Evolutionary conservation across 2,888 invertebrate species (phyloP).

Genomic region (Polydesmus complanatus): DNA sequence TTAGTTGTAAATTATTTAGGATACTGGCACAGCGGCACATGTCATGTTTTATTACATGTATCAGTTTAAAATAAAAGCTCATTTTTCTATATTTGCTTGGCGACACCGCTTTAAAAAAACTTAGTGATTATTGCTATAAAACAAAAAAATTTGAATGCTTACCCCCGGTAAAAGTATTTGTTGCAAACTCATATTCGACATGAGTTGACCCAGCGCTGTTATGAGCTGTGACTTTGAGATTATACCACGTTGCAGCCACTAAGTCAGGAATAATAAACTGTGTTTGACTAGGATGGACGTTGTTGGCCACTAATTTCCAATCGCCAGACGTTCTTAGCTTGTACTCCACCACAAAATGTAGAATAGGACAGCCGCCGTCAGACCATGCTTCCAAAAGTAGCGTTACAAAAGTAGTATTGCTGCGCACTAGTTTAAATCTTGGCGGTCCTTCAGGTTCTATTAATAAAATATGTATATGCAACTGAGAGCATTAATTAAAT

Average conservation of each 20-base stretch:
- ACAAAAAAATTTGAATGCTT: neutral
- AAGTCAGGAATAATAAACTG: conserved; percentile 85
- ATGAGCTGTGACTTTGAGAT: conserved; percentile 54
- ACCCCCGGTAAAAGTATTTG: conserved; percentile 13
- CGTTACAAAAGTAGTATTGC: conserved; percentile 42
- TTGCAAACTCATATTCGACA: conserved; percentile 14
- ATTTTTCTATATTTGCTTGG: no score
- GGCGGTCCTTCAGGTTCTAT: conserved; percentile 13
- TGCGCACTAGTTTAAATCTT: conserved; percentile 5
- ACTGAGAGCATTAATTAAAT: no score
- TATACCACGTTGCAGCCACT: conserved; percentile 88
- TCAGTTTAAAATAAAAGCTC: neutral
- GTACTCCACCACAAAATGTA: conserved; percentile 86
- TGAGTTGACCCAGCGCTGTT: conserved; percentile 15
- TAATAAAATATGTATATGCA: neutral
- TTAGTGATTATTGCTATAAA: neutral
- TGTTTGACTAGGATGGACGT: conserved; percentile 70
- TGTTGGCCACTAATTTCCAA: conserved; percentile 89
- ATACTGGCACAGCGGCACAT: neutral
- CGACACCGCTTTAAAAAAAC: neutral
- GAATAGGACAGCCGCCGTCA: conserved; percentile 88
- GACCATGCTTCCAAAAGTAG: conserved; percentile 85
- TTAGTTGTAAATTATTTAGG: no score
- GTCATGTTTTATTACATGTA: neutral
- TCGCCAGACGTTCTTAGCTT: conserved; percentile 49